Evolutionary conservation across 2,797 vertebrate species (phyloP).

Genomic region (Myotis pilosus): DNA sequence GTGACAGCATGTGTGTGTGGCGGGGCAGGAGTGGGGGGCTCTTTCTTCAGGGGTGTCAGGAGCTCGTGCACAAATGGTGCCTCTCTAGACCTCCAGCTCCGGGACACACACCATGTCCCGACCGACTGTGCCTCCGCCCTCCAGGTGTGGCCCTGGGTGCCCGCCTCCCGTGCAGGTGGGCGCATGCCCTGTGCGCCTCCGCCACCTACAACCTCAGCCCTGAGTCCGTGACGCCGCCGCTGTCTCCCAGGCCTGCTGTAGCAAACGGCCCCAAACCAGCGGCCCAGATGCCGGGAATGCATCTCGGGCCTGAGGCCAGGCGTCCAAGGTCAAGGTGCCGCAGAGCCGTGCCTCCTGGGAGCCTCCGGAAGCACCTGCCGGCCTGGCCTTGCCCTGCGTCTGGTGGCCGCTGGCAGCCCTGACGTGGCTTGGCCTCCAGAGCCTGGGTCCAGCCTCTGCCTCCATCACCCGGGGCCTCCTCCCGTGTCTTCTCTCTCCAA

Average conservation of each 20-base stretch:
- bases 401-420: accelerated
- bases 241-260: neutral
- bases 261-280: accelerated
- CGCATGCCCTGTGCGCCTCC: no score
- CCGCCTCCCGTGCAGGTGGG: accelerated
- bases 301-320: neutral
- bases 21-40: neutral
- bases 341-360: accelerated
- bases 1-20: neutral
- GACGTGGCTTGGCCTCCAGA: accelerated
- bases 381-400: neutral
- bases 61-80: neutral
- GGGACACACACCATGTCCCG: no score
- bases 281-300: neutral
- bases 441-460: accelerated
- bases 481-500: neutral
- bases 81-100: neutral
- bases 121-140: neutral
- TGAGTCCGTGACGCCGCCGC: accelerated
- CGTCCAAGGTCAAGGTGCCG: neutral
- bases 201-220: no score
- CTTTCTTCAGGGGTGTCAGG: neutral
- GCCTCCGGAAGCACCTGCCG: no score
- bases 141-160: neutral
- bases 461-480: neutral